Conservation (phyloP, 2,113 vertebrate species). For the Mastomys natalensis region DNA sequence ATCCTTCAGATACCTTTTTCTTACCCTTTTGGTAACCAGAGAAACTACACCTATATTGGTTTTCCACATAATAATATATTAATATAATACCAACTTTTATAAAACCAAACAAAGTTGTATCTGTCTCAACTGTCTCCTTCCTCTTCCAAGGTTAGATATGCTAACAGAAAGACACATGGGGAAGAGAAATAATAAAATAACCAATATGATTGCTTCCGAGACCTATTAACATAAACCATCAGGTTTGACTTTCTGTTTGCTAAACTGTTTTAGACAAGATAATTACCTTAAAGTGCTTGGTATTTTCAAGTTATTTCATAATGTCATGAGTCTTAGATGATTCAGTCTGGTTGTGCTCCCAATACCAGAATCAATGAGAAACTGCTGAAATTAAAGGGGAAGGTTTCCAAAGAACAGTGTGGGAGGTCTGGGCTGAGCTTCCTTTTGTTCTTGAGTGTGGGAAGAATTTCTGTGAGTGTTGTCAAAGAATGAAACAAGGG, state of each 20-base stretch:
- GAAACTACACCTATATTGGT: slow-evolving; percentile 15
- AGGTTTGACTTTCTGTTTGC: slow-evolving; percentile 74
- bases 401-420: slow-evolving; percentile 57
- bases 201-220: slow-evolving; percentile 49
- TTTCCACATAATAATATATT: slow-evolving; percentile 34
- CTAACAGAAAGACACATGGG: slow-evolving; percentile 32
- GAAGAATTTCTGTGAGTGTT: neutral
- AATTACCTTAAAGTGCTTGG: slow-evolving; percentile 75
- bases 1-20: neutral
- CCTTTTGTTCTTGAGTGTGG: slow-evolving; percentile 3
- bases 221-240: slow-evolving; percentile 67
- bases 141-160: neutral
- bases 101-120: slow-evolving; percentile 43
- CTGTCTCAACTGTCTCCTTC: slow-evolving; percentile 39
- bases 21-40: neutral
- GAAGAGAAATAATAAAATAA: slow-evolving; percentile 69
- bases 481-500: neutral
- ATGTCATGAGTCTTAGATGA: slow-evolving; percentile 66
- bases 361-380: slow-evolving; percentile 65
- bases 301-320: slow-evolving; percentile 74
- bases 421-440: neutral
- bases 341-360: slow-evolving; percentile 58
- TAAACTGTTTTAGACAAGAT: slow-evolving; percentile 77
- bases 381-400: slow-evolving; percentile 58
- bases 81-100: slow-evolving; percentile 55